Conservation (phyloP, 2,888 invertebrate species). For the Eudasyphora cyanicolor region DNA sequence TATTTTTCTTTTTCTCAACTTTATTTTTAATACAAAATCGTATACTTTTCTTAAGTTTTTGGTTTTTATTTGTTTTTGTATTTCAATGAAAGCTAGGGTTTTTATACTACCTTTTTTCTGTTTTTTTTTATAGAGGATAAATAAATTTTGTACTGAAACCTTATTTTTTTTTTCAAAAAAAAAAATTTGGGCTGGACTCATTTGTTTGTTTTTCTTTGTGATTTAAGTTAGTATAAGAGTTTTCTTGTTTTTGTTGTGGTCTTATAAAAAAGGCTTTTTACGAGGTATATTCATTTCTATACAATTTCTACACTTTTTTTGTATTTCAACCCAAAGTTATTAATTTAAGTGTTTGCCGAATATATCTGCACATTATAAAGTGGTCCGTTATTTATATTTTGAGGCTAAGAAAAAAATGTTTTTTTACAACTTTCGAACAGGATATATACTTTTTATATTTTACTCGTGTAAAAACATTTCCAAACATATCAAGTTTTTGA, state of each 20-base stretch:
- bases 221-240: neutral
- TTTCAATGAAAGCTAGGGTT: slow-evolving; percentile 24
- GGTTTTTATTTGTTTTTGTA: neutral
- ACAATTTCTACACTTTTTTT: neutral
- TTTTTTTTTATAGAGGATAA: too few relatives aligned
- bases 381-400: too few relatives aligned
- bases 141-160: neutral
- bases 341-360: too few relatives aligned
- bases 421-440: too few relatives aligned
- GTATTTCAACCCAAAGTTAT: too few relatives aligned
- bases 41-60: slow-evolving; percentile 24
- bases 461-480: too few relatives aligned
- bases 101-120: neutral
- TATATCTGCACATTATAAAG: too few relatives aligned
- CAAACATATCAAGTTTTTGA: too few relatives aligned
- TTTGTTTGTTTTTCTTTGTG: too few relatives aligned
- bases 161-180: too few relatives aligned
- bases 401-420: too few relatives aligned
- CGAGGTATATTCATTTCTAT: slow-evolving; percentile 22
- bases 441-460: too few relatives aligned
- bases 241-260: neutral
- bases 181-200: slow-evolving; percentile 14
- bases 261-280: slow-evolving; percentile 16
- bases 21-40: slow-evolving; percentile 23
- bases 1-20: slow-evolving; percentile 2